Evolutionary conservation across 2,797 vertebrate species (phyloP), one percentile per base, ranked within the genome.

Genomic region (Channallabes apus): DNA sequence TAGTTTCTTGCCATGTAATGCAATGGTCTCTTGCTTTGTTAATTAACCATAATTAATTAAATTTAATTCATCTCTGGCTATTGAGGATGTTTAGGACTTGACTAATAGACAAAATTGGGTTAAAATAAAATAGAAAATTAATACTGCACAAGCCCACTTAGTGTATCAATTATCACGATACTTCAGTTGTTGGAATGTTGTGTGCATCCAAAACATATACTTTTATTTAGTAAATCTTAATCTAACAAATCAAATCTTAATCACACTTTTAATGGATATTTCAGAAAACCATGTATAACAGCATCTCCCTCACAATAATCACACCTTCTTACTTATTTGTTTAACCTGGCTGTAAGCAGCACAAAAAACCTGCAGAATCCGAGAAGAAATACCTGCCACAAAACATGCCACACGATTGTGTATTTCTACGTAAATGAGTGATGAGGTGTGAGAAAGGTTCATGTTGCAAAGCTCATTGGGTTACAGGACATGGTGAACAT

Each of bases 401-500:
- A 65, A 75, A 82, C 64, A 77, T 61, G 27, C 51, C 67, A 56
- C 61, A 46, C 0, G 20, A 84, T 17, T 29, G 54, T 67, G 58
- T 41, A 72, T 41, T 82, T 88, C 41, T 72, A 83, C 69, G 77
- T 69, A 84, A 56, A 38, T 65, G 12, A 77, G 72, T 78, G 59
- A 79, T 84, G 78, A 75, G 77, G 54, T 85, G 54, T 83, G 65
- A 83, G 27, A 51, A n/a, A 69, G 56, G 68, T 20, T 84, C 72
- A 65, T 46, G 64, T 87, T 86, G 24, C 54, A 64, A 8, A 27
- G n/a, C 12, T 24, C 84, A 86, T 69, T 84, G 38, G 65, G 75
- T 86, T 85, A 87, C 71, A 79, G 54, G 79, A 84, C 80, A 72
- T 76, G 51, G 77, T 69, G 64, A 84, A 86, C 64, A 71, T 76